Base-by-base conservation (phyloP, 2,888 invertebrate species). In the Rutpela maculata region DNA sequence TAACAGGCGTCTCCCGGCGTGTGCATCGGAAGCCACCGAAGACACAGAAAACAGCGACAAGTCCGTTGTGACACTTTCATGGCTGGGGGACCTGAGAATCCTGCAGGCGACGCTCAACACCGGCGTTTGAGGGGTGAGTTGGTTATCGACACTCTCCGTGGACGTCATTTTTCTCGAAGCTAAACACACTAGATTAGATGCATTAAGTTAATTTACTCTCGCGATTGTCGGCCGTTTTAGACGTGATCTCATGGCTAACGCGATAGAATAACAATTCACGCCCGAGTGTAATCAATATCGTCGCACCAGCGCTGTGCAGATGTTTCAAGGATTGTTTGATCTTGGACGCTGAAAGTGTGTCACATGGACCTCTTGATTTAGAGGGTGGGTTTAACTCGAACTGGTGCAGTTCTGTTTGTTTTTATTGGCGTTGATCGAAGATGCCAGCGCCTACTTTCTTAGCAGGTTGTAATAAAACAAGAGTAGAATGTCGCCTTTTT, bases 1-100 rank as follows among this genome's bases (percentile, higher is more conserved):
- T 17, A 92, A 88, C 63, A 92, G 86, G 78, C 89, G 83, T 71
- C 89, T 82, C 38, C 87, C 88, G 18, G 90, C 89, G 76, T 91
- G 89, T 15, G 89, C 88, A 74, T 93, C 92, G n/a, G 92, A 92
- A 5, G 91, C 90, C 43, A 92, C 92, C 17, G 92, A 92, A 9
- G 92, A 92, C 78, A 93, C 93, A 55, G 95, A 95, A 90, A 96
- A 95, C 76, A 96, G 90, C 0, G 95, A 96, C 71, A 96, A 90
- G 89, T 96, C 96, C 0, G 96, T 96, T 15, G 95, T 95, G 84
- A 96, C 95, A 18, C 95, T 95, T 90, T 96, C 96, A 90, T 95
- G 95, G 18, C 95, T 95, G 6, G 96, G 96, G 1, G 96, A 96
- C 70, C 96, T 92, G 79, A 94, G 88, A 90, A 94, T 93, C 78